Evolutionary conservation across 2,113 vertebrate species (phyloP), one percentile per base, ranked within the genome.

Genomic region (Galemys pyrenaicus): DNA sequence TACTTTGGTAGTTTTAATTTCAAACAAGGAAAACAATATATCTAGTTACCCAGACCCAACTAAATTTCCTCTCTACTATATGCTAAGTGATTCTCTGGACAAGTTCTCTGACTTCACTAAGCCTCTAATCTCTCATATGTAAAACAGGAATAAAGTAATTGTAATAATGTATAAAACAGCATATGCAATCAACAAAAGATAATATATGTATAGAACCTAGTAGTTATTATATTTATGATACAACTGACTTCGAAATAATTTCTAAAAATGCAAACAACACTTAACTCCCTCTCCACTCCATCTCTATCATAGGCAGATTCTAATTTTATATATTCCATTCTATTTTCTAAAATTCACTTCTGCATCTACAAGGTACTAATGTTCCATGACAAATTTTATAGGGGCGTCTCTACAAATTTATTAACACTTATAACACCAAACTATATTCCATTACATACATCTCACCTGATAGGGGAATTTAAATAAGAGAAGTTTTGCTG

Each of bases 261-360:
- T 89, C 62, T 32, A 26, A 46, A 58, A 81, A 74, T 65, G 81
- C 32, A 74, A 93, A 80, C 37, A 71, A 13, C 39, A 92, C 62
- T 87, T 83, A 79, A 86, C 7, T 94, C 65, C 35, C 37, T 74
- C 58, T 44, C 46, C 7, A 90, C 17, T 44, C 64, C 49, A 92
- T 10, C 51, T 91, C 68, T 24, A 89, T 56, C 20, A 19, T 1
- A 46, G 54, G 8, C 35, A 82, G 73, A 65, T 78, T 92, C 17
- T 70, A 86, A 89, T 80, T 87, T 81, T 91, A 84, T 81, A 86
- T 82, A 64, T 60, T 77, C 39, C 35, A 79, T 51, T 68, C 32
- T 28, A 67, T 68, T 90, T 92, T 77, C 54, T 83, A 94, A 94
- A 90, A 83, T 90, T 83, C 87, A 89, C 60, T 71, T 92, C 15